Conservation (phyloP, 2,888 invertebrate species). For the Xiphydria camelus region DNA sequence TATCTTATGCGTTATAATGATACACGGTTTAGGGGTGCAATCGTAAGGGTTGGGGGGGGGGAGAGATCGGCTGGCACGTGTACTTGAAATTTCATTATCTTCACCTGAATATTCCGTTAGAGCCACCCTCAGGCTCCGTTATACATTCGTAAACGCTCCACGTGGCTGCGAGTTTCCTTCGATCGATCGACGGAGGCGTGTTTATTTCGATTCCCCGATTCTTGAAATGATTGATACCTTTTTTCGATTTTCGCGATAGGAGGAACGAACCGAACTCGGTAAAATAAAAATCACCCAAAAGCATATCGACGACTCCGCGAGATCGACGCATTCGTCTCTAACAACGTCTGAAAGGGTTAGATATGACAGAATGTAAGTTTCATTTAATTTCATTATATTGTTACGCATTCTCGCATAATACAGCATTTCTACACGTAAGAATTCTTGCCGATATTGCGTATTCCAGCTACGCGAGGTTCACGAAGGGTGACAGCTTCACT, state of each 20-base stretch:
- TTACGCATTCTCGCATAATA: neutral
- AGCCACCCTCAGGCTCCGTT: too few relatives aligned
- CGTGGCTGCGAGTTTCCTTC: too few relatives aligned
- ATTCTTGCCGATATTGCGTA: too few relatives aligned
- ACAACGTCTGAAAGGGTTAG: conserved; percentile 69
- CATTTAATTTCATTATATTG: conserved; percentile 4
- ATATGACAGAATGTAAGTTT: conserved; percentile 80
- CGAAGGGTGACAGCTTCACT: conserved; percentile 62
- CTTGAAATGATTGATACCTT: too few relatives aligned
- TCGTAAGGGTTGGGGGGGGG: too few relatives aligned
- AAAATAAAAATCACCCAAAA: conserved; percentile 59
- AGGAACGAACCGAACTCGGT: conserved; percentile 18
- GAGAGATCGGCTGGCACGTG: too few relatives aligned
- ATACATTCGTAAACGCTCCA: too few relatives aligned
- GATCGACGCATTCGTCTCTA: conserved; percentile 78
- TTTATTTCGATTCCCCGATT: too few relatives aligned
- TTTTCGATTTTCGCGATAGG: too few relatives aligned
- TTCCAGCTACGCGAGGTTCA: conserved; percentile 66
- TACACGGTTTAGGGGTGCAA: conserved; percentile 24
- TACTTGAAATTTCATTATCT: too few relatives aligned
- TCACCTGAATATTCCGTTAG: too few relatives aligned
- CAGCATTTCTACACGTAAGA: conserved; percentile 2
- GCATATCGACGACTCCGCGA: conserved; percentile 69
- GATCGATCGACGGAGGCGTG: too few relatives aligned
- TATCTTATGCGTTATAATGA: conserved; percentile 52